Percentiles rank a stretch among this genome's conserved stretches.
phyloP scores from a whole-genome alignment of 92 coral and sea anemone species.

The Parazoanthus darwini region DNA sequence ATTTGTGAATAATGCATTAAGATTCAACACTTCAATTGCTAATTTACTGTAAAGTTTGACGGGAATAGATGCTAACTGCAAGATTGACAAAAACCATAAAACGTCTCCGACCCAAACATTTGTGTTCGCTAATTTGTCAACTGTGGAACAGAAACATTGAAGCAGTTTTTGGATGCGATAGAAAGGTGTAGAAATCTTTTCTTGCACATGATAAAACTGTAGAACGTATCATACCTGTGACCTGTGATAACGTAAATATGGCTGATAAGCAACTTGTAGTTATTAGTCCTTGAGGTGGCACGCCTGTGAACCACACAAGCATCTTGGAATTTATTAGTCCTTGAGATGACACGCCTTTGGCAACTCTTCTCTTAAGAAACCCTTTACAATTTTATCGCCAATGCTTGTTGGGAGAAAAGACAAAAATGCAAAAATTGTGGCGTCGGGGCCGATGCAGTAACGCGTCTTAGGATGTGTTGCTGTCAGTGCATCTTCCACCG shows the following conservation, averaged over 20 bases:
- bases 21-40: not conserved
- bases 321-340: not conserved
- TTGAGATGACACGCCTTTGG: constrained; percentile 19
- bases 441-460: constrained; percentile 54
- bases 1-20: not conserved
- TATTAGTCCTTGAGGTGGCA: too few species aligned
- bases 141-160: too few species aligned
- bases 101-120: not conserved
- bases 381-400: constrained; percentile 30
- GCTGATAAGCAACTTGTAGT: not conserved
- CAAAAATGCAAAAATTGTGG: constrained; percentile 37
- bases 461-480: constrained; percentile 41
- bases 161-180: not conserved
- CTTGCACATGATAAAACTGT: not conserved
- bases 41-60: too few species aligned
- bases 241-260: not conserved
- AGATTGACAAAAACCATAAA: not conserved
- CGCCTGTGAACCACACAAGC: too few species aligned
- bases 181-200: too few species aligned
- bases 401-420: constrained; percentile 46
- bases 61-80: not conserved
- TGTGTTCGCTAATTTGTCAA: too few species aligned
- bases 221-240: not conserved
- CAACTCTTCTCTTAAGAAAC: constrained; percentile 36
- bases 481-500: constrained; percentile 49